Evolutionary conservation across 2,113 vertebrate genomes (phyloP).

Genomic region (Macrotus californicus): DNA sequence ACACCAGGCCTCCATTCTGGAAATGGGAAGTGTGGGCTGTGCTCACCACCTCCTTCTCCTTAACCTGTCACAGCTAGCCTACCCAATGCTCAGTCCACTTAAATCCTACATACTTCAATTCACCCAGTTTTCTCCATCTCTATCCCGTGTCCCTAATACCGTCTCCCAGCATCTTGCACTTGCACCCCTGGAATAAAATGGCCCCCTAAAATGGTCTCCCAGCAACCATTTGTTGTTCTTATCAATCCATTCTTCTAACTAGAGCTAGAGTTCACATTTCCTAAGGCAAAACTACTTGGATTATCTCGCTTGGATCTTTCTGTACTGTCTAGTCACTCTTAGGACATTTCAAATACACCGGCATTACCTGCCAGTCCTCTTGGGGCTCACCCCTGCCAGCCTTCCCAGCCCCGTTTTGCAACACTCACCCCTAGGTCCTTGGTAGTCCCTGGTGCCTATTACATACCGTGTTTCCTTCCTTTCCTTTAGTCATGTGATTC

Average conservation of each 20-base stretch:
- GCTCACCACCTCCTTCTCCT: not conserved
- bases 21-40: not conserved
- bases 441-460: not conserved
- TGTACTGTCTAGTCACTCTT: not conserved
- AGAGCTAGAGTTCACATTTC: not conserved
- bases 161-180: not conserved
- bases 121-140: not conserved
- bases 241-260: not conserved
- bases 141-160: not conserved
- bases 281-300: not conserved
- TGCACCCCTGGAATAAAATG: not conserved
- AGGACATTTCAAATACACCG: not conserved
- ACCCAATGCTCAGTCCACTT: not conserved
- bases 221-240: not conserved
- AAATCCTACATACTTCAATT: not conserved
- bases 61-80: not conserved
- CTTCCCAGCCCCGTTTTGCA: not conserved
- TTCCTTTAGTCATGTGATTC: not conserved
- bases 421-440: fast-evolving
- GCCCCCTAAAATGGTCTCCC: not conserved
- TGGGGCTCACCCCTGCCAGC: fast-evolving
- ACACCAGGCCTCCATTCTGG: not conserved
- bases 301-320: not conserved
- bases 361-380: not conserved
- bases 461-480: not conserved